These are phyloP conservation scores for Drosophila truncata DNA, from an alignment of 1,140 invertebrate species.

Conservation along the genomic window DNA sequence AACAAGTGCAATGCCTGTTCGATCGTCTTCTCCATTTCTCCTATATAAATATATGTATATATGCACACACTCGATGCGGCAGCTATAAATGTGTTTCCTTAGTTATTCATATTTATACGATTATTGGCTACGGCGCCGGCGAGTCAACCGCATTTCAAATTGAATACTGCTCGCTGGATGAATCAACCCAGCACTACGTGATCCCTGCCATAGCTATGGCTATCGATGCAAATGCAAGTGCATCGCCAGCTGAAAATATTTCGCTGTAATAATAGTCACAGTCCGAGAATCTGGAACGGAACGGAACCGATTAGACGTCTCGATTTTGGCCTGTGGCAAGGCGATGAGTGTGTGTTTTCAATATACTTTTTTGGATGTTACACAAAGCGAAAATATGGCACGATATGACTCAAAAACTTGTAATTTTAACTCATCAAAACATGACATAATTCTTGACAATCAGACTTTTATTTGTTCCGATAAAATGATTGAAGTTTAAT, in stretches of 20 bases:
- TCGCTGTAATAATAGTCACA: constrained; percentile 46
- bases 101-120: constrained; percentile 48
- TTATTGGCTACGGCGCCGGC: constrained; percentile 32
- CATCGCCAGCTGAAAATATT: constrained; percentile 29
- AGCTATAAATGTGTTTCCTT: constrained; percentile 19
- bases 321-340: constrained; percentile 26
- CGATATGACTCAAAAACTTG: background rate
- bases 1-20: constrained; percentile 56
- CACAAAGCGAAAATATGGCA: background rate
- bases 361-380: background rate
- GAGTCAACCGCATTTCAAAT: constrained; percentile 50
- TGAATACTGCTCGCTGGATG: constrained; percentile 36
- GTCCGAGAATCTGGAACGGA: constrained; percentile 49
- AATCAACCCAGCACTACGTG: constrained; percentile 44
- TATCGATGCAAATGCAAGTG: constrained; percentile 13
- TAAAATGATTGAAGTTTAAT: background rate
- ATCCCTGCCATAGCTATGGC: constrained; percentile 12
- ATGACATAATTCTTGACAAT: background rate
- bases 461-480: background rate
- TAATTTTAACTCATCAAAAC: background rate
- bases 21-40: constrained; percentile 16
- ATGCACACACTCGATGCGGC: background rate
- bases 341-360: constrained; percentile 20
- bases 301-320: constrained; percentile 47
- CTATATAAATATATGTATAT: constrained; percentile 1